A percentile compares a stretch with the other conserved stretches of the same genome.
Evolutionary conservation across 2,113 vertebrate species (phyloP).

Genomic region (Chlorodrepanis virens): DNA sequence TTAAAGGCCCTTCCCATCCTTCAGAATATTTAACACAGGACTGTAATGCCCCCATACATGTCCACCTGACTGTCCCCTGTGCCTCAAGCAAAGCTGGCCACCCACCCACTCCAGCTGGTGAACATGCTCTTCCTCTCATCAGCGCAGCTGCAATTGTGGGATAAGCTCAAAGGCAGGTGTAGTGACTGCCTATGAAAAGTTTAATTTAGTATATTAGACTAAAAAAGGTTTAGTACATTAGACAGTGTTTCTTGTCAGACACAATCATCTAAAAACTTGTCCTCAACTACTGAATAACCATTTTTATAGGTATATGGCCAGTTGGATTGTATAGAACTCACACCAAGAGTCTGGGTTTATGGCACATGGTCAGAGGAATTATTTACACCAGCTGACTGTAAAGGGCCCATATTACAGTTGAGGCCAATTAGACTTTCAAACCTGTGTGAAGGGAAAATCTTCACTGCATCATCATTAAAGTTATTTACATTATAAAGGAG

Average conservation of each 20-base stretch:
- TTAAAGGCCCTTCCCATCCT: background rate
- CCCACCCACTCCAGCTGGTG: background rate
- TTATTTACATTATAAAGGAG: background rate
- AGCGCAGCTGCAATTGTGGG: background rate
- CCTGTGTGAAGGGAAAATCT: background rate
- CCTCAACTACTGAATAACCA: background rate
- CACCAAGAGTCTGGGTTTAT: background rate
- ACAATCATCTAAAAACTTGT: background rate
- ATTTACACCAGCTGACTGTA: background rate
- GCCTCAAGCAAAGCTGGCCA: background rate
- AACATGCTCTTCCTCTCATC: background rate
- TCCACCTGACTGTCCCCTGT: background rate
- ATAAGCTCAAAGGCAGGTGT: background rate
- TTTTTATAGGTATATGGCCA: background rate
- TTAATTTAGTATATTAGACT: background rate
- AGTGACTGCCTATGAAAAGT: background rate
- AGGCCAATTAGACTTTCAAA: background rate
- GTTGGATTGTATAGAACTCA: background rate
- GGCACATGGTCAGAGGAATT: background rate
- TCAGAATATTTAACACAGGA: background rate
- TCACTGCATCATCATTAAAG: background rate
- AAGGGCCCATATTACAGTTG: background rate
- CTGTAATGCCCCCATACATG: fast-evolving
- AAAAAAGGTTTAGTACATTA: background rate
- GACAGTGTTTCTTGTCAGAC: background rate